Evolutionary conservation across 2,797 vertebrate species (phyloP).

Genomic region (Micromesistius poutassou): DNA sequence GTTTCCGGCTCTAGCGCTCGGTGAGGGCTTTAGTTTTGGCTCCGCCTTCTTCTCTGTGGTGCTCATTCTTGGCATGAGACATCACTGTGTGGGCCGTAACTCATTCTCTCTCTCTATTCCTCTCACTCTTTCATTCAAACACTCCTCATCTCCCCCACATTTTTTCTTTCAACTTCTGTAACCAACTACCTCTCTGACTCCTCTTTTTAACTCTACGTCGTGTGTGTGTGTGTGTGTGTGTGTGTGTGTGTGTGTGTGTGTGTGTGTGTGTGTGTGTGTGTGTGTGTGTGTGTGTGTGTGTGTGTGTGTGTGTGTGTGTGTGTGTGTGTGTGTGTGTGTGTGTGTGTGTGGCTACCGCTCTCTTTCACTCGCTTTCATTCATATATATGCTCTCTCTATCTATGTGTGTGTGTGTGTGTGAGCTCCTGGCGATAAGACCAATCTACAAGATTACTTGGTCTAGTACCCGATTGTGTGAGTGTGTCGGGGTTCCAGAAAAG

Average conservation of each 20-base stretch:
- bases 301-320: slow-evolving; percentile 8
- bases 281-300: neutral
- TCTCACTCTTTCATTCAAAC: slow-evolving; percentile 2
- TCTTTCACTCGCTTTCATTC: too few species aligned
- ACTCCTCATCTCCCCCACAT: neutral
- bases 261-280: slow-evolving; percentile 3
- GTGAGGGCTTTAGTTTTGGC: neutral
- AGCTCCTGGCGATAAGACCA: neutral
- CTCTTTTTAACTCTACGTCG: neutral
- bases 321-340: neutral
- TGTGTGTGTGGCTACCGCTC: slow-evolving; percentile 10
- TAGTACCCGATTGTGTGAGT: neutral
- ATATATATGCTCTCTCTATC: too few species aligned
- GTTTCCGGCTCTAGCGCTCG: neutral
- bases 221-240: slow-evolving; percentile 2
- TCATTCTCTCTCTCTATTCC: neutral
- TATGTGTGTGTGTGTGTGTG: too few species aligned
- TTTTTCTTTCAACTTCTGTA: neutral
- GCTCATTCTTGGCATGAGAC: slow-evolving; percentile 10
- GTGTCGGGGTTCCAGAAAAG: neutral
- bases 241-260: slow-evolving; percentile 4
- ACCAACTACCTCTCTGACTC: neutral
- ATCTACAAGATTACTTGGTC: neutral
- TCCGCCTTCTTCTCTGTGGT: neutral
- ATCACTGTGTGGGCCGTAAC: neutral